phyloP scores from a whole-genome alignment of 1,140 invertebrate species.

The Pachyrhynchus sulphureomaculatus region DNA sequence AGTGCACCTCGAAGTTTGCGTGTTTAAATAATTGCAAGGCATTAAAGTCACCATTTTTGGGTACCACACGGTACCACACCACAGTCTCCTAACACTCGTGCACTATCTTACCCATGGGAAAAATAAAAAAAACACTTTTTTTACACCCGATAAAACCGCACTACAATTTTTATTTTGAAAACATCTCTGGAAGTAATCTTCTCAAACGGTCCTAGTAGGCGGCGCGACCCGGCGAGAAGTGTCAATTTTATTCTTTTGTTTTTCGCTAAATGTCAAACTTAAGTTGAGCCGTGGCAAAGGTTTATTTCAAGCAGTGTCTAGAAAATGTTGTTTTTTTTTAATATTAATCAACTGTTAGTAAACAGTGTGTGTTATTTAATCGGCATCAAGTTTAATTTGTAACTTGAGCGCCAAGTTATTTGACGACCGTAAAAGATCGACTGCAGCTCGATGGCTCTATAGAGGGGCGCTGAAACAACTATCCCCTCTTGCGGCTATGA shows the following conservation, averaged over 20 bases:
- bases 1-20: conserved; percentile 54
- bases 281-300: no score
- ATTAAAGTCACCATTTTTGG: conserved; percentile 58
- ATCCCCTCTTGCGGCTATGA: conserved; percentile 9
- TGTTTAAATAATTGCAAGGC: conserved; percentile 56
- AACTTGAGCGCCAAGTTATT: conserved; percentile 20
- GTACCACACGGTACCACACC: conserved; percentile 24
- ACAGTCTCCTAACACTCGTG: background rate
- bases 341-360: background rate
- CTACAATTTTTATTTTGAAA: background rate
- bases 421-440: conserved; percentile 22
- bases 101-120: background rate
- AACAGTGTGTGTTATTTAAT: conserved; percentile 3
- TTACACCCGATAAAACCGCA: background rate
- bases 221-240: background rate
- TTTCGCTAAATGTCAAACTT: background rate
- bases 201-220: background rate
- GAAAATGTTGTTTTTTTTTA: background rate
- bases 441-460: conserved; percentile 11
- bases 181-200: no score
- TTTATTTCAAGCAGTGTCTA: no score
- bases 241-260: background rate
- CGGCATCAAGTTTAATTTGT: conserved; percentile 16
- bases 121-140: background rate
- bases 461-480: conserved; percentile 3